Percentiles rank a stretch among this genome's conserved stretches.
Conservation (phyloP, 2,113 vertebrate genomes). For the Trematomus loennbergii region DNA sequence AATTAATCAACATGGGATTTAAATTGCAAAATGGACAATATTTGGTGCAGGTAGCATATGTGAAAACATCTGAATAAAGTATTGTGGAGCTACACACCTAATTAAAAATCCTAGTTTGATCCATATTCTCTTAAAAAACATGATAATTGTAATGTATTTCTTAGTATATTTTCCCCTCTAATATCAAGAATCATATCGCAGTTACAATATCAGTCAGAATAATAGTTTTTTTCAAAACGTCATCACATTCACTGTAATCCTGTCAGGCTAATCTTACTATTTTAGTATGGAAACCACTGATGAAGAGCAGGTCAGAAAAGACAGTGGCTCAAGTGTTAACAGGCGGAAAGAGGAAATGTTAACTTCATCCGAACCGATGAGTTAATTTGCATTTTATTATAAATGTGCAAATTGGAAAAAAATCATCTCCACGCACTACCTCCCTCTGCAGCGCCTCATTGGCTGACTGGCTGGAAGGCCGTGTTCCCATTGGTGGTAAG, state of each 20-base stretch:
- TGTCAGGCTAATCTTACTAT: neutral
- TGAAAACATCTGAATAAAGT: too few relatives aligned
- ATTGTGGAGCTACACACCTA: too few relatives aligned
- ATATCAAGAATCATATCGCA: too few relatives aligned
- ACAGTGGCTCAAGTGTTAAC: slow-evolving; percentile 15
- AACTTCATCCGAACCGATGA: slow-evolving; percentile 77
- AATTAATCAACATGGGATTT: too few relatives aligned
- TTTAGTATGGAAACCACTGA: slow-evolving; percentile 31
- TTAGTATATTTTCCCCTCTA: too few relatives aligned
- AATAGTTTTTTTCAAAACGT: too few relatives aligned
- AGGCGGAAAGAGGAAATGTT: slow-evolving; percentile 48
- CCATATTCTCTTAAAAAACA: too few relatives aligned
- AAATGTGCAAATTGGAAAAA: slow-evolving; percentile 81
- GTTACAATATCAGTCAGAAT: too few relatives aligned
- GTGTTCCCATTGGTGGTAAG: slow-evolving; percentile 64
- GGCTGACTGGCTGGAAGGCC: slow-evolving; percentile 71
- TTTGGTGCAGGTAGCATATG: too few relatives aligned
- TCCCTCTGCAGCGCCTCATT: slow-evolving; percentile 93
- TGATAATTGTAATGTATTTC: too few relatives aligned
- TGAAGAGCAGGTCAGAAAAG: slow-evolving; percentile 38
- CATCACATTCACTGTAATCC: neutral
- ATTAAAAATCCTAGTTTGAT: too few relatives aligned
- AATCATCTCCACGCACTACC: slow-evolving; percentile 88
- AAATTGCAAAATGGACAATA: too few relatives aligned
- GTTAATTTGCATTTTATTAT: slow-evolving; percentile 81